A percentile compares a stretch with the other conserved stretches of the same genome.
Evolutionary conservation across 1,140 invertebrate genomes (phyloP).

Genomic region (Colletes gigas): DNA sequence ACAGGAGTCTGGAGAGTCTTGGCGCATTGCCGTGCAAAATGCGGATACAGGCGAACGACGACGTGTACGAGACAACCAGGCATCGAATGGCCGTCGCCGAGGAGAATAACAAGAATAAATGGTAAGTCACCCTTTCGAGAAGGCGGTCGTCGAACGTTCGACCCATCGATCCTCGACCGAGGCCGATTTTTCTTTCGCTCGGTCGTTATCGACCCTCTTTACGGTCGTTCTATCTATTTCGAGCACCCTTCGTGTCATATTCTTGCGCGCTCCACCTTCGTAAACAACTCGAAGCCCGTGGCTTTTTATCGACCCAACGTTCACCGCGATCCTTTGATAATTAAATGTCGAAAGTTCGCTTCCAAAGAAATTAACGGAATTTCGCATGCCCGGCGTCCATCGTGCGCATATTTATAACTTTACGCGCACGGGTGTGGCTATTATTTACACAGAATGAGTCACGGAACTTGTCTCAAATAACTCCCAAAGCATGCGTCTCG

Average conservation of each 20-base stretch:
- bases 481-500: no score
- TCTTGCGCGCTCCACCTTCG: background rate
- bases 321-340: conserved; percentile 10
- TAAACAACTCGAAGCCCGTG: conserved; percentile 3
- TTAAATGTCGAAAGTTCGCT: background rate
- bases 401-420: no score
- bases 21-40: conserved; percentile 92
- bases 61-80: conserved; percentile 95
- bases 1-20: conserved; percentile 87
- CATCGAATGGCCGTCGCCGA: conserved; percentile 94
- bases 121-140: conserved; percentile 81
- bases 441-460: no score
- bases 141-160: background rate
- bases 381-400: no score
- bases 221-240: conserved; percentile 16
- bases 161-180: conserved; percentile 21
- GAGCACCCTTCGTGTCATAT: conserved; percentile 6
- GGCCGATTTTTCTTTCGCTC: conserved; percentile 14
- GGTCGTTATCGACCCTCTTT: background rate
- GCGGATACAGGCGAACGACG: conserved; percentile 95
- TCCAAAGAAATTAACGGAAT: no score
- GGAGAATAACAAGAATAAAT: conserved; percentile 95
- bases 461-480: no score
- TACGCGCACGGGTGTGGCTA: no score
- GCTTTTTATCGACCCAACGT: background rate